These are phyloP conservation scores for Heliconius himera DNA, from an alignment of 1,140 invertebrate genomes.

Conservation along the genomic window DNA sequence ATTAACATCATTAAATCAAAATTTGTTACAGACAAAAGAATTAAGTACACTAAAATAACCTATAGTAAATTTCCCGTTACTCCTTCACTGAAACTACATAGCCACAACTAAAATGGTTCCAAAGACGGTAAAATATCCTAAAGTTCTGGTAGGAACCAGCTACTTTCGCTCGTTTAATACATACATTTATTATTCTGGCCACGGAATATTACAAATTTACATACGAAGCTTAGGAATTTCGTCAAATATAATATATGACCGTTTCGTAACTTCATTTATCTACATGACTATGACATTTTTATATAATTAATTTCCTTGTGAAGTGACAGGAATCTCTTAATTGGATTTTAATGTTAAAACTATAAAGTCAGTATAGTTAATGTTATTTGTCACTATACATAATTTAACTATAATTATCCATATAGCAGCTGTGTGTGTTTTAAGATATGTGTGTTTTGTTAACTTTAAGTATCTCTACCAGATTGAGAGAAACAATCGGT, in stretches of 20 bases:
- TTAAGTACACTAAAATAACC: too few relatives aligned
- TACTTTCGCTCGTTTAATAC: conserved; percentile 6
- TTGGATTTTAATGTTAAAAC: too few relatives aligned
- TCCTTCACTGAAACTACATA: not conserved
- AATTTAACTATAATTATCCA: too few relatives aligned
- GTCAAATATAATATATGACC: conserved; percentile 2
- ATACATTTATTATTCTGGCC: conserved; percentile 21
- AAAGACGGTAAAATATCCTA: not conserved
- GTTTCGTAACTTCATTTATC: not conserved
- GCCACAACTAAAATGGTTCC: not conserved
- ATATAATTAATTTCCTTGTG: not conserved
- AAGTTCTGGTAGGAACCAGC: not conserved
- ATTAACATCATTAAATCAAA: too few relatives aligned
- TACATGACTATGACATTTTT: not conserved
- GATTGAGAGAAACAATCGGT: too few relatives aligned
- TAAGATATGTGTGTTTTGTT: too few relatives aligned
- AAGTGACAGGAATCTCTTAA: not conserved
- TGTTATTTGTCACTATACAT: too few relatives aligned
- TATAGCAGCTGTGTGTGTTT: too few relatives aligned
- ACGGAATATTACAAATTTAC: conserved; percentile 5
- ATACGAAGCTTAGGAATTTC: conserved; percentile 18
- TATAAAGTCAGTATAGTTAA: too few relatives aligned
- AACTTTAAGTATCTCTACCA: too few relatives aligned
- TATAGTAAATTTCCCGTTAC: too few relatives aligned
- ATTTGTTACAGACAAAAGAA: too few relatives aligned